Evolutionary conservation across 2,888 invertebrate genomes (phyloP), one percentile per base, ranked within the genome.

Genomic region (Sinopyrophorus schimmeli): DNA sequence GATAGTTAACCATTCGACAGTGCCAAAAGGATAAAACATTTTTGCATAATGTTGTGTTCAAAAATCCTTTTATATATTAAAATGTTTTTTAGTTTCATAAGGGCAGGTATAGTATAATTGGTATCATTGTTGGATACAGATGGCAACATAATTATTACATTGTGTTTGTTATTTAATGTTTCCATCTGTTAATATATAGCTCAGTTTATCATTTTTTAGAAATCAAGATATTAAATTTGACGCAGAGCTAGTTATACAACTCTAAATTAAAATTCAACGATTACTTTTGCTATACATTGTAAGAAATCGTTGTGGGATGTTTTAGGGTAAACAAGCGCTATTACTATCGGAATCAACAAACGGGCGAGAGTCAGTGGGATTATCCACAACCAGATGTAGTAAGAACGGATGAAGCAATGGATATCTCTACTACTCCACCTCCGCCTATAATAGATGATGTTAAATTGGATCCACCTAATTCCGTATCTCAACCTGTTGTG

Each of bases 281-380:
- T 10, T 24, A 15, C 17, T 24, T 32, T 21, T 10, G 20, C 12
- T 42, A 28, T 53, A 47, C 37, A 28, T 17, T 41, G 20, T 42
- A 39, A 48, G 31, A 9, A 30, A 16, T 35, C 56, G 42, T 63
- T 54, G 54, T 59, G 57, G 62, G 64, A 59, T 70, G 68, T 75
- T 75, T 71, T 79, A 84, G 84, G 74, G 74, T 76, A 62, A 79
- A 80, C 76, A 82, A 82, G 73, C 77, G 83, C 59, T 85, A 85
- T 74, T 83, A 77, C 76, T 85, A 84, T 74, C 78, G 78, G 66
- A 81, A 84, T 69, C 68, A 75, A 53, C 65, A 68, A 53, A 80
- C 77, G 15, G 81, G 80, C 20, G 77, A 78, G 53, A 77, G 80
- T 34, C 83, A 82, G 66, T 84, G 84, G 84, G 82, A 82, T 57